Base-by-base conservation (phyloP, 2,797 vertebrate species). In the Centropyge bicolor region DNA sequence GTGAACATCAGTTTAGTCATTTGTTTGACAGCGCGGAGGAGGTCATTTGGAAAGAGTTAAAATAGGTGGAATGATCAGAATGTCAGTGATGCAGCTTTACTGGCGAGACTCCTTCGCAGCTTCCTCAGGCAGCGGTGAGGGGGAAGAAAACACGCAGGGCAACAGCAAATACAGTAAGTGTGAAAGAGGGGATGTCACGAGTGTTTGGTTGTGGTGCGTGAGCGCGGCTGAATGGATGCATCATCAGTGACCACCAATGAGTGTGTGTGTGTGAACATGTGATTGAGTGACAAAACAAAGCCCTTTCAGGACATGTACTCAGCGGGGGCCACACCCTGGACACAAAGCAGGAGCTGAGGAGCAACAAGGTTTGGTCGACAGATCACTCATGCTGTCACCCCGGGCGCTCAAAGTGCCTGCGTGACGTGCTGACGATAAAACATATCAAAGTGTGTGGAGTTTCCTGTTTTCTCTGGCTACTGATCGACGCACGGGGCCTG, bases 31-130 rank as follows among this genome's bases (percentile, higher is more conserved):
- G 74, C 59, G 81, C 86, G 80, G 72, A 85, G 80, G 64, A 82
- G 69, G 84, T 88, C 82, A 83, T 59, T 81, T 59, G 86, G 84
- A 89, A 86, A 89, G 71, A 89, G 91, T 85, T 88, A 80, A 92
- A 91, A 82, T 79, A 64, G 78, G 67, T 76, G 87, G 95, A 95
- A 95, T 94, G 91, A 89, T 84, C 69, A 92, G 95, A 93, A 96
- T 95, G 94, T 80, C n/a, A 91, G 86, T 70, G 90, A 95, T 90
- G 92, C 75, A 59, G 85, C 77, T 85, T 74, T 78, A 85, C 86
- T 82, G 69, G 75, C 45, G 64, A 76, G 84, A 76, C 83, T 90
- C 78, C 82, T 84, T 79, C 64, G 45, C 68, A 51, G 72, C 82
- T 69, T 89, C 88, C 85, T 87, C 69, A 35, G 89, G 88, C 88